Evolutionary conservation across 2,888 invertebrate genomes (phyloP).

Genomic region (Alloplasta piceator): DNA sequence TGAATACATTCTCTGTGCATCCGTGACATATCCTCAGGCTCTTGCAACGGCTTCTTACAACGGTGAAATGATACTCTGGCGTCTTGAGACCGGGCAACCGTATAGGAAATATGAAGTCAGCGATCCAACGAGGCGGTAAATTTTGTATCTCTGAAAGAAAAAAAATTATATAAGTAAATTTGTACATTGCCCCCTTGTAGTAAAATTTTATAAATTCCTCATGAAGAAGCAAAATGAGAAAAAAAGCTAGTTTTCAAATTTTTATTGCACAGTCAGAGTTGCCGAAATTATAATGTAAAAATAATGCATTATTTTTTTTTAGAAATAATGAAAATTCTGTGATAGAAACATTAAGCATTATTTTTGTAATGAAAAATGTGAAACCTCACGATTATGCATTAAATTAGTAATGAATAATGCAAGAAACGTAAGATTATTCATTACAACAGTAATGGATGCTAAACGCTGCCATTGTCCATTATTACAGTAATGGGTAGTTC

Average conservation of each 20-base stretch:
- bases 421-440: no score
- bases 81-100: conserved; percentile 91
- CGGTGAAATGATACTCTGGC: conserved; percentile 93
- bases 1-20: conserved; percentile 90
- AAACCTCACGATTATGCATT: no score
- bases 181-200: background rate
- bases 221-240: background rate
- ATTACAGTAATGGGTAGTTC: no score
- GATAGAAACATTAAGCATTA: no score
- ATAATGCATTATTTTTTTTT: no score
- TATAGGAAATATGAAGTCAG: conserved; percentile 83
- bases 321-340: no score
- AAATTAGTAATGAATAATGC: no score
- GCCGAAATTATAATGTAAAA: no score
- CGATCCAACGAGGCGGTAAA: conserved; percentile 80
- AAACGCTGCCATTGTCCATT: no score
- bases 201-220: background rate
- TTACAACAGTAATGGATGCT: no score
- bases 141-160: background rate
- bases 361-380: no score
- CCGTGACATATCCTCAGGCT: conserved; percentile 86
- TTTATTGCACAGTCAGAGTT: no score
- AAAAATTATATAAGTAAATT: conserved; percentile 8
- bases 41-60: conserved; percentile 91
- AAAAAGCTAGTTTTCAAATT: background rate